Evolutionary conservation across 2,888 invertebrate genomes (phyloP), one percentile per base, ranked within the genome.

Genomic region (Conops quadrifasciatus): DNA sequence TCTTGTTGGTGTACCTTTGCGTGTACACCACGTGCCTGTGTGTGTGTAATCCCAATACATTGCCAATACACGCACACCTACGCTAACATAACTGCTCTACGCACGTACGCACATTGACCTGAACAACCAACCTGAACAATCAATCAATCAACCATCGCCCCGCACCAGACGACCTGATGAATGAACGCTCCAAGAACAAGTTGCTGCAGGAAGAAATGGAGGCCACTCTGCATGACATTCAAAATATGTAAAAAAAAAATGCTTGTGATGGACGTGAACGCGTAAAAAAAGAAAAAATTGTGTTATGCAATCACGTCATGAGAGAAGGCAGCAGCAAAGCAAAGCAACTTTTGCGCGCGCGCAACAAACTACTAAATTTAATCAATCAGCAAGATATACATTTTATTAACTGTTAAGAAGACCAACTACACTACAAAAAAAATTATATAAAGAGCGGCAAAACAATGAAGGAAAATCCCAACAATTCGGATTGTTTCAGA

Each of bases 191-290:
- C 90, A 95, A 96, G 91, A 96, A 94, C 91, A 96, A 95, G 91
- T 89, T 94, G 87, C 93, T 98, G 87, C 94, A 96, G 88, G 95
- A 96, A 88, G 98, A 98, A 89, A 96, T 98, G 95, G 98, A 98
- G 89, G 93, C 95, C 86, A 96, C 97, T 86, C 93, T 98, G 90
- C 95, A 96, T 91, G 98, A 98, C 90, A 95, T 98, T 89, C 97
- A 97, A 91, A 96, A 96, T 89, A 97, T 97, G 95, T 97, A 94
- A 92, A 89, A 67, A 45, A 26, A 30, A 28, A 21, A 51, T 43
- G 26, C 15, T 21, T 7, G 45, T 28, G 70, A 72, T 43, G 16
- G 49, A 49, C 16, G 49, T 49, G 4, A 5, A n/a, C n/a, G 19
- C 49, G 2, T 36, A 36, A 9, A 36, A 36, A 9, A 36, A 36